phyloP scores from a whole-genome alignment of 1,140 invertebrate genomes.

The Nylanderia fulva region DNA sequence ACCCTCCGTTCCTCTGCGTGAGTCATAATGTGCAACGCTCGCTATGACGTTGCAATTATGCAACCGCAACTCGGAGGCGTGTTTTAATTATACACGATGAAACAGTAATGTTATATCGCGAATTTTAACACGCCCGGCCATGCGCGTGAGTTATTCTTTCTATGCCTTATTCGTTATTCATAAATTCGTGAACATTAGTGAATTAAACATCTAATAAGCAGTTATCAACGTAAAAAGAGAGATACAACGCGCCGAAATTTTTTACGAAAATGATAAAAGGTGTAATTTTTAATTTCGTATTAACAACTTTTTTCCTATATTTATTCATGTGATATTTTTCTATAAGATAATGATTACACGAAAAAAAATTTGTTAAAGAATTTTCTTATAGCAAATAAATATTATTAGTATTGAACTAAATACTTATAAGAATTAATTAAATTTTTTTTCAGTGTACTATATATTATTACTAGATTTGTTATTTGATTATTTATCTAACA shows the following conservation, averaged over 20 bases:
- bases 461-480: not conserved
- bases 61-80: constrained; percentile 40
- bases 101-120: constrained; percentile 46
- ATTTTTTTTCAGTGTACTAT: too few relatives aligned
- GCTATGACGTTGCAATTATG: constrained; percentile 52
- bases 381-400: too few relatives aligned
- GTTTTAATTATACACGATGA: constrained; percentile 54
- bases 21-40: constrained; percentile 34
- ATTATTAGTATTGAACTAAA: too few relatives aligned
- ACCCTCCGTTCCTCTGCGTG: not conserved
- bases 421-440: too few relatives aligned
- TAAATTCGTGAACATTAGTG: constrained; percentile 7
- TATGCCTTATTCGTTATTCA: constrained; percentile 38
- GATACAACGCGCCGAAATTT: not conserved
- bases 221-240: not conserved
- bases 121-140: constrained; percentile 40
- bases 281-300: not conserved
- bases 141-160: constrained; percentile 6
- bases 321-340: not conserved
- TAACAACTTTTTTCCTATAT: not conserved
- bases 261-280: not conserved
- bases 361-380: too few relatives aligned
- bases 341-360: not conserved
- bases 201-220: not conserved
- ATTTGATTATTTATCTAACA: not conserved